phyloP scores from a whole-genome alignment of 2,888 invertebrate genomes.

The Zeuzera pyrina region DNA sequence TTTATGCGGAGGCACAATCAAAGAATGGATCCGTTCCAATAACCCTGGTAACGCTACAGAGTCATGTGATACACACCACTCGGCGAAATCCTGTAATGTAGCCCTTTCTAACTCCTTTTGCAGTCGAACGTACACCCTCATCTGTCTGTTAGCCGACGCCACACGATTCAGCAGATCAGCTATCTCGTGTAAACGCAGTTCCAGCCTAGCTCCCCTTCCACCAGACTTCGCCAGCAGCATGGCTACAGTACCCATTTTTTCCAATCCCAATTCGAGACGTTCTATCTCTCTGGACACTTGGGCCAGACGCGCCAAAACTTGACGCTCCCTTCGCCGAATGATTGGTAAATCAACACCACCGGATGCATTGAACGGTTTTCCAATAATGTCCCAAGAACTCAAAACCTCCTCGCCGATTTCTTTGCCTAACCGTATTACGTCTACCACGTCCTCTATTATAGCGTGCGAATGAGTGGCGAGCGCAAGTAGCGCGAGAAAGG shows the following conservation, averaged over 20 bases:
- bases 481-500: slow-evolving; percentile 35
- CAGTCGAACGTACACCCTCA: slow-evolving; percentile 71
- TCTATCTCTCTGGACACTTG: slow-evolving; percentile 42
- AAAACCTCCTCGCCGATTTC: slow-evolving; percentile 75
- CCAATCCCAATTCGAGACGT: slow-evolving; percentile 37
- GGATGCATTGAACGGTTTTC: slow-evolving; percentile 64
- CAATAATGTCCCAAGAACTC: slow-evolving; percentile 77
- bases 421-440: slow-evolving; percentile 72
- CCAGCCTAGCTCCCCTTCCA: slow-evolving; percentile 58
- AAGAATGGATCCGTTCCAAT: slow-evolving; percentile 77
- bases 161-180: slow-evolving; percentile 74
- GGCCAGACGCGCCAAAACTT: slow-evolving; percentile 66
- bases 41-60: slow-evolving; percentile 76
- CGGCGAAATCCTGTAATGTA: slow-evolving; percentile 81
- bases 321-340: slow-evolving; percentile 73
- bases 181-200: slow-evolving; percentile 75
- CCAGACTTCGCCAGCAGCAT: slow-evolving; percentile 49
- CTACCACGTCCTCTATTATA: slow-evolving; percentile 73
- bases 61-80: slow-evolving; percentile 78
- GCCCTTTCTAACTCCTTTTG: slow-evolving; percentile 71
- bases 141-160: slow-evolving; percentile 71
- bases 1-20: slow-evolving; percentile 67
- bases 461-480: slow-evolving; percentile 40
- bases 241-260: slow-evolving; percentile 36
- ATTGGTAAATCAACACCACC: slow-evolving; percentile 74